phyloP scores from a whole-genome alignment of 1,140 invertebrate genomes.

The Steinernema feltiae region DNA sequence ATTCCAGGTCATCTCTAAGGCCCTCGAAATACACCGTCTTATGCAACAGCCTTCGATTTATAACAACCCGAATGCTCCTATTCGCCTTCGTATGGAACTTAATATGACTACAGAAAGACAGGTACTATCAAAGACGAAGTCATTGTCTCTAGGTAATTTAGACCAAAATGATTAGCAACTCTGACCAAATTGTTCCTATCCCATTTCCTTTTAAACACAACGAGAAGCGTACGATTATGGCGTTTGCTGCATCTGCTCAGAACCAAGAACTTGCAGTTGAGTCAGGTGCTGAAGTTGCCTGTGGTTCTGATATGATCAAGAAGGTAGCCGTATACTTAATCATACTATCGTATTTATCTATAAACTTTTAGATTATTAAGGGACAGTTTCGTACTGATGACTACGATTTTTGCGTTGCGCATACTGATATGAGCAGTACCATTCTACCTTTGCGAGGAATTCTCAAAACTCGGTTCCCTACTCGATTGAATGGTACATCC shows the following conservation, averaged over 20 bases:
- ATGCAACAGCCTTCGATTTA: conserved; percentile 51
- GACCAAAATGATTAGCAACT: conserved; percentile 52
- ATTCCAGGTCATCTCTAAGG: conserved; percentile 45
- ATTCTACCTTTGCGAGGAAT: conserved; percentile 53
- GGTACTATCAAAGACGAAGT: conserved; percentile 9
- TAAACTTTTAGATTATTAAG: conserved; percentile 50
- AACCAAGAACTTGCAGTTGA: conserved; percentile 46
- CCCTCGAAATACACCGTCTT: conserved; percentile 46
- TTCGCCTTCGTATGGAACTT: conserved; percentile 50
- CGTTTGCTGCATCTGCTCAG: conserved; percentile 44
- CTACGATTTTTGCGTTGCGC: conserved; percentile 57
- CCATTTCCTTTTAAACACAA: conserved; percentile 50
- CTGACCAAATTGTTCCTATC: conserved; percentile 51
- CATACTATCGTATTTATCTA: conserved; percentile 17
- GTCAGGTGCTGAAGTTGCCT: conserved; percentile 51
- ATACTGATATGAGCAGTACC: conserved; percentile 43
- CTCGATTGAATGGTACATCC: conserved; percentile 50
- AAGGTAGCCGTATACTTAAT: conserved; percentile 33
- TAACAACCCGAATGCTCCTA: conserved; percentile 48
- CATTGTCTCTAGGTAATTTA: conserved; percentile 24
- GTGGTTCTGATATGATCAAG: conserved; percentile 54
- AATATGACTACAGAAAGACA: conserved; percentile 55
- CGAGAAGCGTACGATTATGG: conserved; percentile 54
- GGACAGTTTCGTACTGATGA: conserved; percentile 54
- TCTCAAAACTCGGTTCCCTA: conserved; percentile 50